A percentile compares a stretch with the other conserved stretches of the same genome.
Evolutionary conservation across 2,888 invertebrate species (phyloP).

Genomic region (Emmelina monodactyla): DNA sequence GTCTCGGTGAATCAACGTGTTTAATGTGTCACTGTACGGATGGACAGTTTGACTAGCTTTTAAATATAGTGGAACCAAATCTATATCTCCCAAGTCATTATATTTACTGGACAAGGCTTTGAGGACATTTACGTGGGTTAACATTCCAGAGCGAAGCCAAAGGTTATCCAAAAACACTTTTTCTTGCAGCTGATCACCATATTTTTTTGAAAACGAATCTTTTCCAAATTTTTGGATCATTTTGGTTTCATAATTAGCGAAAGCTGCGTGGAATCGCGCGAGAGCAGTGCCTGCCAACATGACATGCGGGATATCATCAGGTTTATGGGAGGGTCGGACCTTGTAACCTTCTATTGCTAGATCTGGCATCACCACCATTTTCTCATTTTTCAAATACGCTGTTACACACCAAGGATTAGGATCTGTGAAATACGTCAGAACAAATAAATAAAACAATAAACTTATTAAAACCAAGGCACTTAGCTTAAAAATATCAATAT

Average conservation of each 20-base stretch:
- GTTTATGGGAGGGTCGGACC: constrained; percentile 19
- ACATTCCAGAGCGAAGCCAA: constrained; percentile 32
- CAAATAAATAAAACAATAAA: background rate
- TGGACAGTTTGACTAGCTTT: constrained; percentile 28
- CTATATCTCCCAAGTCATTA: constrained; percentile 21
- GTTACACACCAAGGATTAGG: constrained; percentile 31
- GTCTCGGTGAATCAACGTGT: constrained; percentile 43
- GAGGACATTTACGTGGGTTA: constrained; percentile 29
- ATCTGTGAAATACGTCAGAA: constrained; percentile 21
- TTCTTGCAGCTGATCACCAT: constrained; percentile 26
- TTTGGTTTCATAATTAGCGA: constrained; percentile 31
- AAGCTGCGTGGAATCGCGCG: constrained; percentile 44
- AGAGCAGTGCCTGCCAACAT: constrained; percentile 24
- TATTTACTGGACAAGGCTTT: constrained; percentile 29
- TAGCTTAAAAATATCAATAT: background rate
- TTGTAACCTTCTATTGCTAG: constrained; percentile 31
- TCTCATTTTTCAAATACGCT: constrained; percentile 32
- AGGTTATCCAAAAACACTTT: constrained; percentile 29
- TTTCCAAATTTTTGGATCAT: constrained; percentile 16
- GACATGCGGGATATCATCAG: constrained; percentile 30
- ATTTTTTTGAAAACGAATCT: constrained; percentile 25
- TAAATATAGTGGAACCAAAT: constrained; percentile 24
- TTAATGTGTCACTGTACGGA: constrained; percentile 28
- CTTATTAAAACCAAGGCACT: background rate
- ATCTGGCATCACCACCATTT: constrained; percentile 43